These are phyloP conservation scores for Cephalopterus ornatus DNA, from an alignment of 2,113 vertebrate genomes.

Conservation along the genomic window DNA sequence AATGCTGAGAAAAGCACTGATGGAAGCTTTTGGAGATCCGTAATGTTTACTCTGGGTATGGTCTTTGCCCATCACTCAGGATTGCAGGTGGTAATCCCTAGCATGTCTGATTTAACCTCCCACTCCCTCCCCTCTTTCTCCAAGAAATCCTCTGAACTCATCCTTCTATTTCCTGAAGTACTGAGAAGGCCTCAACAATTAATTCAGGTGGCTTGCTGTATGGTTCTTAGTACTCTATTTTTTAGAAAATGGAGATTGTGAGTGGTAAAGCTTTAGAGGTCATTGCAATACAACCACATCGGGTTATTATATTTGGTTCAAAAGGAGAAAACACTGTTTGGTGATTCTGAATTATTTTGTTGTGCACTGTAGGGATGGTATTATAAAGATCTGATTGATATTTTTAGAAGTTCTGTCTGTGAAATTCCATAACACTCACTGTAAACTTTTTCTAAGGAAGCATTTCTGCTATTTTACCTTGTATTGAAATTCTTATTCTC, in stretches of 20 bases:
- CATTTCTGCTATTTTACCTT: not conserved
- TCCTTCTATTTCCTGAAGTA: not conserved
- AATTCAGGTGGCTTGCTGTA: not conserved
- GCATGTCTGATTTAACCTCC: not conserved
- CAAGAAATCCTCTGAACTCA: not conserved
- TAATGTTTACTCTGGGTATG: not conserved
- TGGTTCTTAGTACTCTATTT: not conserved
- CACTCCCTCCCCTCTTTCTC: not conserved
- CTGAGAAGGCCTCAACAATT: not conserved
- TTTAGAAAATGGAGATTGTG: not conserved
- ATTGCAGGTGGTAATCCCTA: rapidly evolving
- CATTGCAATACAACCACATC: not conserved
- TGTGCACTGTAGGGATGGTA: not conserved
- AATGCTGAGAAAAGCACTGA: not conserved
- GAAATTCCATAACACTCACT: not conserved
- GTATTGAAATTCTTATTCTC: not conserved
- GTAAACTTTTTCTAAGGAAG: not conserved
- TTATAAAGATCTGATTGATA: not conserved
- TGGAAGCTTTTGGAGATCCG: not conserved
- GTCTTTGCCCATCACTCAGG: not conserved
- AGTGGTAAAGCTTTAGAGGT: not conserved
- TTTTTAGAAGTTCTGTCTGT: not conserved
- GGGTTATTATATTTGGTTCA: not conserved
- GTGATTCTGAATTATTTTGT: not conserved
- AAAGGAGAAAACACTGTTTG: not conserved